A percentile compares a stretch with the other conserved stretches of the same genome.
Conservation (phyloP, 2,797 vertebrate species). For the Numenius phaeopus region DNA sequence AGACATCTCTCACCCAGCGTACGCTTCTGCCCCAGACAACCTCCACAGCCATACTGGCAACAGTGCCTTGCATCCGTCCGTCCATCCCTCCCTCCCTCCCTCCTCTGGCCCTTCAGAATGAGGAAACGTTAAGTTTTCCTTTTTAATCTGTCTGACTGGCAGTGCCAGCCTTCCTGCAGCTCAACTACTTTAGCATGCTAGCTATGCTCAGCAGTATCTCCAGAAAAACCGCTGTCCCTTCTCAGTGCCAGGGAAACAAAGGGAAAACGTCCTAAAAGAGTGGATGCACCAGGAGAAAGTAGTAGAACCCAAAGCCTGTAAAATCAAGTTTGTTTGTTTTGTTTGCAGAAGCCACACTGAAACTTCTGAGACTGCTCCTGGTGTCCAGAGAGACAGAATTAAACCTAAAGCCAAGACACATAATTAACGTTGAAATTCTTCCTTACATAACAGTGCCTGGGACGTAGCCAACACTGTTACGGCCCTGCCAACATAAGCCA, state of each 20-base stretch:
- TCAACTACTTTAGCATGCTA: not conserved
- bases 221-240: not conserved
- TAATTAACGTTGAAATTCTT: not conserved
- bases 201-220: not conserved
- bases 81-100: not conserved
- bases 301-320: not conserved
- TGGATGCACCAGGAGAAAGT: not conserved
- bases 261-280: not conserved
- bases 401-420: conserved; percentile 2
- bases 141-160: not conserved
- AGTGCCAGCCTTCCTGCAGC: not conserved
- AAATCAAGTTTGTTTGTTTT: conserved; percentile 10
- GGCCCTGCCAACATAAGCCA: not conserved
- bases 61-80: fast-evolving
- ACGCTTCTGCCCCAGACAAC: not conserved
- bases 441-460: conserved; percentile 12
- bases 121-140: not conserved
- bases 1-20: not conserved
- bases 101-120: not conserved
- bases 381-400: not conserved
- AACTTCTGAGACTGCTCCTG: not conserved
- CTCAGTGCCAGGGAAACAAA: not conserved
- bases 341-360: not conserved
- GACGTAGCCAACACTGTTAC: not conserved
- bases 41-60: not conserved